Evolutionary conservation across 2,113 vertebrate species (phyloP).

Genomic region (Phainopepla nitens): DNA sequence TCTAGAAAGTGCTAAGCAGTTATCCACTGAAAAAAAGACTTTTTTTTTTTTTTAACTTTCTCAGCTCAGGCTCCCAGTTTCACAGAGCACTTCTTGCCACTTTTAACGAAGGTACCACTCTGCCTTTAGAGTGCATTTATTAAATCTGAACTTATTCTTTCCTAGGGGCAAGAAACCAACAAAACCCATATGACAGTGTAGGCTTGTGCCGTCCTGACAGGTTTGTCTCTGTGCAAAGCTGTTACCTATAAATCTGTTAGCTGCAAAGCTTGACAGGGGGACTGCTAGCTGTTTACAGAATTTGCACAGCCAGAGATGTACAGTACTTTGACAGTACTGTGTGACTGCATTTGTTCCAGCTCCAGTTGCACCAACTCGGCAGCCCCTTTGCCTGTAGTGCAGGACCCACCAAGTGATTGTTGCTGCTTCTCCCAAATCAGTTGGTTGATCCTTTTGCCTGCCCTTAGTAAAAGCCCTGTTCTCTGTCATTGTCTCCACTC

Average conservation of each 20-base stretch:
- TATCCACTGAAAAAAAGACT: neutral
- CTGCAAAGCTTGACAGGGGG: neutral
- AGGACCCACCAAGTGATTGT: neutral
- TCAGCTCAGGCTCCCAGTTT: neutral
- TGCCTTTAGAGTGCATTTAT: neutral
- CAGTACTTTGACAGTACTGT: neutral
- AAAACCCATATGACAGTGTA: neutral
- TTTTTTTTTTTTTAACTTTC: neutral
- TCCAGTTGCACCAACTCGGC: neutral
- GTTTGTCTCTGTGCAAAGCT: neutral
- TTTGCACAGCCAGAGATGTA: neutral
- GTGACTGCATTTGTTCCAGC: neutral
- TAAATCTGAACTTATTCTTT: neutral
- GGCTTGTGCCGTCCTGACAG: neutral
- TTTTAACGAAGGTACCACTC: neutral
- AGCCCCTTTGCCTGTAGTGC: neutral
- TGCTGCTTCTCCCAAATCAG: neutral
- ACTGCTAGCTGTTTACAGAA: neutral
- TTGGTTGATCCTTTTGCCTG: neutral
- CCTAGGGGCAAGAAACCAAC: neutral
- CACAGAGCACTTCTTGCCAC: neutral
- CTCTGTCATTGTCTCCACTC: neutral
- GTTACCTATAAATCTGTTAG: neutral
- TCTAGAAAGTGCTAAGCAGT: conserved; percentile 16
- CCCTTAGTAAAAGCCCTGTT: neutral